Conservation (phyloP, 2,888 invertebrate genomes). For the Spisula solida region DNA sequence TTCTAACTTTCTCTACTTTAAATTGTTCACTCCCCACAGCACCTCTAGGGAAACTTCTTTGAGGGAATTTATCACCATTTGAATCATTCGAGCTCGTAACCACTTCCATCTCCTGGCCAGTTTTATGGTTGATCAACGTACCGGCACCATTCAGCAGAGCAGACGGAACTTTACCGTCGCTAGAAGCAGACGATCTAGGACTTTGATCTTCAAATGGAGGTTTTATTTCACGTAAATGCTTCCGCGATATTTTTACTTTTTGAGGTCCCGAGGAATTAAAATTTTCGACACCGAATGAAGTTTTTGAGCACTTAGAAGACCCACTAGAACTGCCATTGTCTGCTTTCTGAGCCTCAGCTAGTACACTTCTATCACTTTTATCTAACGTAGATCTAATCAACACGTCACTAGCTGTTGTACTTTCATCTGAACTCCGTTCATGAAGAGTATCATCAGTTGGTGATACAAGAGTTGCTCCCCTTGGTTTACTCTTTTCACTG, state of each 20-base stretch:
- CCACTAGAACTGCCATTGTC: constrained; percentile 54
- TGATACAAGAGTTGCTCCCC: constrained; percentile 39
- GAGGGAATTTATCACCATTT: constrained; percentile 47
- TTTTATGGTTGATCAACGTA: not conserved
- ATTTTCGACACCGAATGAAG: constrained; percentile 75
- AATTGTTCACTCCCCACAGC: constrained; percentile 50
- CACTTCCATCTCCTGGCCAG: constrained; percentile 31
- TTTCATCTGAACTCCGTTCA: constrained; percentile 74
- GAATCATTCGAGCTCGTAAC: constrained; percentile 48
- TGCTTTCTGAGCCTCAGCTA: constrained; percentile 53
- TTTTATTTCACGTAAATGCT: constrained; percentile 80
- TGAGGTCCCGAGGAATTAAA: constrained; percentile 78
- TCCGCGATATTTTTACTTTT: constrained; percentile 80
- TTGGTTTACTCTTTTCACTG: constrained; percentile 53
- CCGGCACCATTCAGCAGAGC: constrained; percentile 50
- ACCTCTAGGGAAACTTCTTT: constrained; percentile 47
- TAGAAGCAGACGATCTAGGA: constrained; percentile 67
- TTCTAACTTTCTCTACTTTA: constrained; percentile 65
- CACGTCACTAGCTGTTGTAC: constrained; percentile 81
- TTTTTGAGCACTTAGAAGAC: constrained; percentile 74
- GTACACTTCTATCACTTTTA: constrained; percentile 61
- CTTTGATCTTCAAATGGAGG: constrained; percentile 76
- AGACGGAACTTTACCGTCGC: constrained; percentile 71
- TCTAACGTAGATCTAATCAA: constrained; percentile 78
- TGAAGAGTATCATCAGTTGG: constrained; percentile 42